Base-by-base conservation (phyloP, 2,888 invertebrate genomes). In the Tanytarsus gracilentus region DNA sequence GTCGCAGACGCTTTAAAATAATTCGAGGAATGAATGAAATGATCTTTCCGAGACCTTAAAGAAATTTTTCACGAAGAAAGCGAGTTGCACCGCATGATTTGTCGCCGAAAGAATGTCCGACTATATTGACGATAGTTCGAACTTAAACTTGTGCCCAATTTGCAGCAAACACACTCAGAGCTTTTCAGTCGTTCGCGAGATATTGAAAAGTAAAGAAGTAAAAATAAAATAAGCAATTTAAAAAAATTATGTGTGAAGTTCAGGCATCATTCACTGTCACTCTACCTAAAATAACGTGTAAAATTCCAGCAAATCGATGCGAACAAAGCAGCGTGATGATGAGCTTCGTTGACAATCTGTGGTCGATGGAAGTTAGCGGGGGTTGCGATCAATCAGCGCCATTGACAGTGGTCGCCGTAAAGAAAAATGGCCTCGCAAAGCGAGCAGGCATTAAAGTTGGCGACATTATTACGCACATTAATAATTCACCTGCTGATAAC, bases 391-490 rank as follows among this genome's bases (percentile, higher is more conserved):
- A 44, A 30, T n/a, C 18, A 11, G 21, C n/a, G 4, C 55, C 55
- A 5, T 26, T 55, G 11, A 48, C 48, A 30, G 48, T 58, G 7
- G 48, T 58, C 27, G 25, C 18, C 21, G 58, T 58, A 4, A 30
- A 48, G 14, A 44, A 48, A 14, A 58, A 58, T 30, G 58, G 58
- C 4, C 48, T 58, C 44, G 58, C 58, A 5, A 27, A 29, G 14
- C 29, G 58, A 23, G 40, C 58, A 3, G 58, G 58, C 18, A 58
- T 58, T n/a, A 58, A 58, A 58, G 48, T 58, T n/a, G 58, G 58
- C 2, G 58, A 58, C 23, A 27, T 27, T 11, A 58, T 58, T 30
- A 27, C 30, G 5, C 40, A 44, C 5, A 58, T 58, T 11, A 58
- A 58, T 23, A 48, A 48, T 8, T 27, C 26, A 2, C 16, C 58